These are phyloP conservation scores for Psilanteris sp. DNA, from an alignment of 1,140 invertebrate species.

Conservation along the genomic window DNA sequence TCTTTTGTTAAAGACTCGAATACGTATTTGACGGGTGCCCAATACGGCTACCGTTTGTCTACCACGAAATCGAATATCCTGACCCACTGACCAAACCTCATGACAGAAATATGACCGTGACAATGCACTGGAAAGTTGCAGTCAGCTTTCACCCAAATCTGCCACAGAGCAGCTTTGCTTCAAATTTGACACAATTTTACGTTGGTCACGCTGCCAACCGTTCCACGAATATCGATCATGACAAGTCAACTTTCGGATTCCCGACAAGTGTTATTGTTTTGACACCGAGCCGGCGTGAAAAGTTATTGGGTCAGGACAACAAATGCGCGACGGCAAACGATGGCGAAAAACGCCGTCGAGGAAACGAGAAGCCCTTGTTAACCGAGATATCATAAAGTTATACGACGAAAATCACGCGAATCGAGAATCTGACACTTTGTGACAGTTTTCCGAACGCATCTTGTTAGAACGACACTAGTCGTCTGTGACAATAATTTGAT, in stretches of 20 bases:
- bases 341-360: background rate
- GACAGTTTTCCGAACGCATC: slow-evolving; percentile 30
- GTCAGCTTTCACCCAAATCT: slow-evolving; percentile 54
- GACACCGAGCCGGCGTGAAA: no score
- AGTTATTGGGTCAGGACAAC: slow-evolving; percentile 21
- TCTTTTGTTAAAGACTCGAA: slow-evolving; percentile 29
- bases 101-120: slow-evolving; percentile 58
- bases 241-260: slow-evolving; percentile 3
- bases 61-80: slow-evolving; percentile 41
- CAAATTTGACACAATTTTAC: slow-evolving; percentile 14
- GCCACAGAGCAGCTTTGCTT: background rate
- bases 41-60: slow-evolving; percentile 49
- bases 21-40: slow-evolving; percentile 47
- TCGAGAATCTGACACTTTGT: slow-evolving; percentile 21
- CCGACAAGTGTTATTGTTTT: slow-evolving; percentile 11
- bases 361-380: slow-evolving; percentile 21
- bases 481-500: slow-evolving; percentile 31
- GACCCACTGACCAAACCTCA: slow-evolving; percentile 36
- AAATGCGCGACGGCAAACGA: background rate
- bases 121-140: slow-evolving; percentile 59
- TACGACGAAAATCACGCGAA: slow-evolving; percentile 9
- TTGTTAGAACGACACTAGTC: slow-evolving; percentile 11
- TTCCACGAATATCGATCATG: background rate
- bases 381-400: slow-evolving; percentile 18
- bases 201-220: background rate